Percentiles rank a stretch among this genome's conserved stretches.
Evolutionary conservation across 2,888 invertebrate species (phyloP).

Genomic region (Euspilapteryx auroguttella): DNA sequence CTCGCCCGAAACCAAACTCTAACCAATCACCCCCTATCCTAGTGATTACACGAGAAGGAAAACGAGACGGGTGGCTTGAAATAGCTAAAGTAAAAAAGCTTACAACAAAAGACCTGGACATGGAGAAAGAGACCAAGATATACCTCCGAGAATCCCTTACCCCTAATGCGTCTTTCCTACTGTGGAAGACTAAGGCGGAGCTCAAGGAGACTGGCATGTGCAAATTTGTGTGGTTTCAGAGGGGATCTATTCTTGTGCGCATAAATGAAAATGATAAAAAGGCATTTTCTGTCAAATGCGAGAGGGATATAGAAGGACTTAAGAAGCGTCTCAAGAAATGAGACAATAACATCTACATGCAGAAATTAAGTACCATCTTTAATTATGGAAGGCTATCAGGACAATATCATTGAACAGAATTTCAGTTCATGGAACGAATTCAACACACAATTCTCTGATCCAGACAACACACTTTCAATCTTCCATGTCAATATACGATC

Average conservation of each 20-base stretch:
- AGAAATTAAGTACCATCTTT: neutral
- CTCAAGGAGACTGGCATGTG: slow-evolving; percentile 4
- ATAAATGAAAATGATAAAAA: slow-evolving; percentile 6
- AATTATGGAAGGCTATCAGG: neutral
- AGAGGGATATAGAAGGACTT: neutral
- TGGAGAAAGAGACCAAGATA: neutral
- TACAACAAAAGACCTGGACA: neutral
- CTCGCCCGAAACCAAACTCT: no score
- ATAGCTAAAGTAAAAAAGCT: no score
- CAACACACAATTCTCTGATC: neutral
- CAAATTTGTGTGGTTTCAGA: slow-evolving; percentile 8
- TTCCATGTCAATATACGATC: slow-evolving; percentile 6
- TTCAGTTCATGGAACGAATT: slow-evolving; percentile 4
- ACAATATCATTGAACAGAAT: neutral
- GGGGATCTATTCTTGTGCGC: slow-evolving; percentile 5
- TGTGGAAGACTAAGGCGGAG: slow-evolving; percentile 6
- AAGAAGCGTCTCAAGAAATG: neutral
- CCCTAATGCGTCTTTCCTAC: slow-evolving; percentile 4
- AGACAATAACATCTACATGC: neutral
- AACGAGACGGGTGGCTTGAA: no score
- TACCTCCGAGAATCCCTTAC: slow-evolving; percentile 6
- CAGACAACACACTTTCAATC: neutral
- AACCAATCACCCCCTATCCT: no score
- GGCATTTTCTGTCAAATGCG: neutral
- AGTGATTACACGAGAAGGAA: no score